Base-by-base conservation (phyloP, 2,888 invertebrate genomes). In the Nephrotoma appendiculata region DNA sequence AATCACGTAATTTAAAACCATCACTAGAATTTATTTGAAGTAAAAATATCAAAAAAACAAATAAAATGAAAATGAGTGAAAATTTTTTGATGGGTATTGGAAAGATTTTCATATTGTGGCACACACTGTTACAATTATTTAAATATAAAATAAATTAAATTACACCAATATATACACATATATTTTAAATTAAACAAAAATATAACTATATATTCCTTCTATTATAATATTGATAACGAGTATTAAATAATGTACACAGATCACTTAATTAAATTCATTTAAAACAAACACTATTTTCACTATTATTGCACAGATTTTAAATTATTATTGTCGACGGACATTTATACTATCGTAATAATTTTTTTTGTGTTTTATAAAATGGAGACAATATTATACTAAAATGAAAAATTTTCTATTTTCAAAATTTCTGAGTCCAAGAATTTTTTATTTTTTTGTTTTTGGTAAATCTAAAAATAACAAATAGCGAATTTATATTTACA, bases 1-100 rank as follows among this genome's bases (percentile, higher is more conserved):
- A 44, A 57, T 86, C 86, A 86, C 86, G 86, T 86, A 86, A 86
- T 52, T 57, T 86, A 86, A 86, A 86, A 57, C 86, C 86, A 57
- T 86, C 86, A 86, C 86, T 42, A n/a, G 41, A 12, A 86, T 41
- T 52, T 57, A 57, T 41, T 57, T 52, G 41, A 9, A 86, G n/a
- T 43, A 86, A 15, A 41, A 52, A 41, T 41, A 86, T 41, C n/a
- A 86, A 15, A 52, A 57, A 86, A 9, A 86, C 41, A 86, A 86
- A 52, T 44, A 57, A 41, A 86, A 86, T 41, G 3, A 31, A 52
- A 86, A 43, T 43, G 11, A 42, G 44, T 44, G 45, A 84, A 41
- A 84, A 42, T 7, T 84, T 84, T 42, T 84, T 84, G 31, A 71
- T 31, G 71, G 71, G 71, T 71, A 71, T 71, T 31, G 71, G 71